These are phyloP conservation scores for Ceryle rudis DNA, from an alignment of 2,797 vertebrate species.

Conservation along the genomic window DNA sequence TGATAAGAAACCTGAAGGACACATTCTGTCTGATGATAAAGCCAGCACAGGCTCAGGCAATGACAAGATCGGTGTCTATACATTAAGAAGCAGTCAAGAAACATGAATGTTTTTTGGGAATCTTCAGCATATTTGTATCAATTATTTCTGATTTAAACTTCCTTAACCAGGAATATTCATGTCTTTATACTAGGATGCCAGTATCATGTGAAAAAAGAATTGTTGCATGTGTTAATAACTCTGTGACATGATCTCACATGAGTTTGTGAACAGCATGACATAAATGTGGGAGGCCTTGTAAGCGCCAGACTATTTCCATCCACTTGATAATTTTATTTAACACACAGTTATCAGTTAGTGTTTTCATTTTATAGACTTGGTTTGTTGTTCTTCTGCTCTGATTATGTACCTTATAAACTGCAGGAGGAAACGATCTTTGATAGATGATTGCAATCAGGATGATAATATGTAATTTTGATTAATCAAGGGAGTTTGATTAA, in stretches of 20 bases:
- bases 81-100: neutral
- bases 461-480: slow-evolving; percentile 82
- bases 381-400: slow-evolving; percentile 64
- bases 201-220: neutral
- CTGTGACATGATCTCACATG: neutral
- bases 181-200: neutral
- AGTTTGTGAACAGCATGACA: neutral
- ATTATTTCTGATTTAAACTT: neutral
- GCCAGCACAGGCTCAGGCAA: neutral
- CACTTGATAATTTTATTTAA: neutral
- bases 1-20: neutral
- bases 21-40: neutral
- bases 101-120: neutral
- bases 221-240: neutral
- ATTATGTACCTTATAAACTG: slow-evolving; percentile 75
- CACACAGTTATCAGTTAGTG: neutral
- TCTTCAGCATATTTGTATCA: neutral
- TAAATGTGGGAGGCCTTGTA: neutral
- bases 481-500: slow-evolving; percentile 81
- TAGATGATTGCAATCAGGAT: slow-evolving; percentile 83
- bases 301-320: neutral
- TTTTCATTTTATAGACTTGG: slow-evolving; percentile 8
- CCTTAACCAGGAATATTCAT: neutral
- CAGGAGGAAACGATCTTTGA: slow-evolving; percentile 73
- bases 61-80: neutral